phyloP scores from a whole-genome alignment of 2,797 vertebrate species.

The Leucoraja ocellata region DNA sequence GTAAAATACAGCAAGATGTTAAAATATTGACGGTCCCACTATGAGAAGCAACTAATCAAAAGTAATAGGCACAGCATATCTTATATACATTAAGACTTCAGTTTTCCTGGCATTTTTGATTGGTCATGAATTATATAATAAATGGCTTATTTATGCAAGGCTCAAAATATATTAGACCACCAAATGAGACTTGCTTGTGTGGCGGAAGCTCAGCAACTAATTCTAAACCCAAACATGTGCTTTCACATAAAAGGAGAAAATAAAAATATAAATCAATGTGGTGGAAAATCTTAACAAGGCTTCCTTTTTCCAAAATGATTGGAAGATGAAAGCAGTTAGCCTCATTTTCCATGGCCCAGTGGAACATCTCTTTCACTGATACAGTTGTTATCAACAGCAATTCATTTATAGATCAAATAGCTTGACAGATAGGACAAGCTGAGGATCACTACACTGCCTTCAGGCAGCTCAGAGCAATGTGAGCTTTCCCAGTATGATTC shows the following conservation, averaged over 20 bases:
- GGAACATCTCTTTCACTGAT: constrained; percentile 72
- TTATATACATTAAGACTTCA: background rate
- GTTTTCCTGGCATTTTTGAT: background rate
- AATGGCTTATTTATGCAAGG: constrained; percentile 11
- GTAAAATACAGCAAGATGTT: background rate
- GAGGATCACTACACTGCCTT: constrained; percentile 65
- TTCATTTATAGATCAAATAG: constrained; percentile 82
- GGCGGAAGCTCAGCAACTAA: background rate
- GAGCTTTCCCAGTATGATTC: constrained; percentile 56
- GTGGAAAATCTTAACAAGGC: constrained; percentile 73
- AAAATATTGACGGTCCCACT: background rate
- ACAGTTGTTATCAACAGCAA: constrained; percentile 79
- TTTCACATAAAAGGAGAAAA: constrained; percentile 60
- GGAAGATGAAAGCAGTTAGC: constrained; percentile 70
- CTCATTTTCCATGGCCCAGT: constrained; percentile 72
- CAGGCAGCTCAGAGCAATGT: constrained; percentile 64
- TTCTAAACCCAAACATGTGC: constrained; percentile 66
- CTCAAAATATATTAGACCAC: constrained; percentile 16
- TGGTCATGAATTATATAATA: constrained; percentile 8
- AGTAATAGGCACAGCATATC: background rate
- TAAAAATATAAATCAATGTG: constrained; percentile 73
- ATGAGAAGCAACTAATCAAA: background rate
- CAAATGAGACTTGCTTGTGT: background rate
- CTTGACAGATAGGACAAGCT: constrained; percentile 76
- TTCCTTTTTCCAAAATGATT: constrained; percentile 72